Percentiles rank a stretch among this genome's conserved stretches.
Evolutionary conservation across 1,140 invertebrate species (phyloP).

Genomic region (Anastatus disparis): DNA sequence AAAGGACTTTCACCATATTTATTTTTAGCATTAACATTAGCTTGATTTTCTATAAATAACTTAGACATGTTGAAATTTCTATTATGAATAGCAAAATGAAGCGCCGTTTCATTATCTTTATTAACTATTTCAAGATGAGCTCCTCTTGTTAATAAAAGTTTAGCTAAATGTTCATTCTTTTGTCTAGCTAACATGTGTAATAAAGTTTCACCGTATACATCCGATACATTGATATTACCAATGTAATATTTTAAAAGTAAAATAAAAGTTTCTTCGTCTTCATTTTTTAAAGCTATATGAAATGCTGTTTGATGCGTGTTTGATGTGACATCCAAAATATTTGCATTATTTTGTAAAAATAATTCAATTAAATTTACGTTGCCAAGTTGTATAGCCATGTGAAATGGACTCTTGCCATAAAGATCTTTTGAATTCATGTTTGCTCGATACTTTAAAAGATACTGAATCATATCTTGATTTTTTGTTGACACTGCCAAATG

Average conservation of each 20-base stretch:
- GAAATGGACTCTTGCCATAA: conserved; percentile 20
- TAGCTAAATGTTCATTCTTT: not conserved
- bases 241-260: not conserved
- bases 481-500: conserved; percentile 7
- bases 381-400: not conserved
- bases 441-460: conserved; percentile 7
- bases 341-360: conserved; percentile 7
- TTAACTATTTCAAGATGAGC: not conserved
- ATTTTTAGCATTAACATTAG: conserved; percentile 4
- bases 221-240: not conserved
- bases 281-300: conserved; percentile 2
- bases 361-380: not conserved
- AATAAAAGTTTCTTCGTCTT: not conserved
- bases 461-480: conserved; percentile 13
- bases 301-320: conserved; percentile 6
- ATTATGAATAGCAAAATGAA: conserved; percentile 8
- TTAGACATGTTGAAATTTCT: not conserved
- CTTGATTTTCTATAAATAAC: not conserved
- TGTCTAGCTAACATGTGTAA: conserved; percentile 17
- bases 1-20: conserved; percentile 12
- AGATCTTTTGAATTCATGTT: not conserved
- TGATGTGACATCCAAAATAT: conserved; percentile 1
- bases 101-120: conserved; percentile 14
- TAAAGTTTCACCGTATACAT: conserved; percentile 16
- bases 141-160: not conserved